Evolutionary conservation across 2,797 vertebrate genomes (phyloP), one percentile per base, ranked within the genome.

Genomic region (Aplochiton taeniatus): DNA sequence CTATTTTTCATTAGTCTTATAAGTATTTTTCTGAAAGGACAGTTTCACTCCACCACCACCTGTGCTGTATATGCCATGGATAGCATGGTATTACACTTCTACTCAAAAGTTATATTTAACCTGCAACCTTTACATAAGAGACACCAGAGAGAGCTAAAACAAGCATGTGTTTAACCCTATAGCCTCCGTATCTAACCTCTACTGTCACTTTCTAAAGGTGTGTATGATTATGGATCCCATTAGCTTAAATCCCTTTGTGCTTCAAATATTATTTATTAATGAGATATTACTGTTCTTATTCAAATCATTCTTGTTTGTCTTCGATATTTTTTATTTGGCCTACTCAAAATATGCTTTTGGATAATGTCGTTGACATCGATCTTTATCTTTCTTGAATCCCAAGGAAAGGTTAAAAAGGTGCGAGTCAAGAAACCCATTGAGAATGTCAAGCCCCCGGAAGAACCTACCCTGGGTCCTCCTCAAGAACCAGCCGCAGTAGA

Each of bases 81-180:
- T 69, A 60, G 60, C 62, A 66, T 17, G 52, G 51, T 53, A 48
- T 53, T 54, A 50, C 64, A 60, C 59, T 63, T 68, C 49, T 45
- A 42, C 13, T 14, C 9, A 49, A 18, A 8, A 20, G 13, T 65
- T 77, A 61, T 54, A 66, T 66, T 69, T 72, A 77, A 74, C 63
- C 8, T 44, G 42, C 8, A 48, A 49, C 62, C 4, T 0, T 60
- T 57, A 18, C 41, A 55, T 54, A 54, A 20, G 14, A 58, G 7
- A 6, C 43, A 56, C 49, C 46, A 71, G 54, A 53, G 13, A 45
- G 45, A 56, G 55, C 17, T 49, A 12, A 14, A 50, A 12, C n/a
- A 4, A 31, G 16, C 51, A 53, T 58, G 42, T 10, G 65, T 47
- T 41, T 14, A 7, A 16, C 0, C 50, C 50, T 54, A 16, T 58